Percentiles rank a stretch among this genome's conserved stretches.
phyloP scores from a whole-genome alignment of 2,113 vertebrate genomes.

The Nesogale talazaci region DNA sequence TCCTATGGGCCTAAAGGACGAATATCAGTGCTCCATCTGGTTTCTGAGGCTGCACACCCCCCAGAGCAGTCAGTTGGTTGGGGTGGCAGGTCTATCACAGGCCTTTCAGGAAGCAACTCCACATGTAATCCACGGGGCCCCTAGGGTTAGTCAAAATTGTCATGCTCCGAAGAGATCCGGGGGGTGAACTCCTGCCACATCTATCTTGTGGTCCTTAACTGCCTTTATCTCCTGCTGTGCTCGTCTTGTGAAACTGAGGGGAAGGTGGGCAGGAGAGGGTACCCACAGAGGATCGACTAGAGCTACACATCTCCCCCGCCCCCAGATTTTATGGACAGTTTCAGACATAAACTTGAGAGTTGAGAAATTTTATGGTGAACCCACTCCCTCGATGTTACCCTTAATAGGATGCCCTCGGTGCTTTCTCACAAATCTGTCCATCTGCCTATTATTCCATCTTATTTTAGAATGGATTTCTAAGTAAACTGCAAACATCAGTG shows the following conservation, averaged over 20 bases:
- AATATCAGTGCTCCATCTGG: too few relatives aligned
- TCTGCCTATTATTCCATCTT: not conserved
- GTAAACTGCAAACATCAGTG: not conserved
- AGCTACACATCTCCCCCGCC: not conserved
- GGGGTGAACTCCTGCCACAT: not conserved
- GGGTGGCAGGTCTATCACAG: too few relatives aligned
- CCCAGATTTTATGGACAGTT: not conserved
- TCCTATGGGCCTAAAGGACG: too few relatives aligned
- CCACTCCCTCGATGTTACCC: not conserved
- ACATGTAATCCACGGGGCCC: too few relatives aligned
- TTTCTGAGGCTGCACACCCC: too few relatives aligned
- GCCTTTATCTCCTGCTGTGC: not conserved
- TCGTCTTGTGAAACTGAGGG: not conserved
- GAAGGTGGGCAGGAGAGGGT: not conserved
- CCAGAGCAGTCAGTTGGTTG: too few relatives aligned
- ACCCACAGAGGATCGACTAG: not conserved
- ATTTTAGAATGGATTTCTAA: conserved; percentile 19
- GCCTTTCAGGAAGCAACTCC: too few relatives aligned
- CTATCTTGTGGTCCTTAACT: not conserved
- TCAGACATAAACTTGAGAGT: not conserved
- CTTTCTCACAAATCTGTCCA: not conserved
- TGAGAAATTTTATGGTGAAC: conserved; percentile 45
- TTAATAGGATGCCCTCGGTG: not conserved
- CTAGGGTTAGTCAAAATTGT: not conserved
- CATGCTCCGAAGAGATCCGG: not conserved